Conservation (phyloP, 2,797 vertebrate species). For the Sebastes kiyomatsui region DNA sequence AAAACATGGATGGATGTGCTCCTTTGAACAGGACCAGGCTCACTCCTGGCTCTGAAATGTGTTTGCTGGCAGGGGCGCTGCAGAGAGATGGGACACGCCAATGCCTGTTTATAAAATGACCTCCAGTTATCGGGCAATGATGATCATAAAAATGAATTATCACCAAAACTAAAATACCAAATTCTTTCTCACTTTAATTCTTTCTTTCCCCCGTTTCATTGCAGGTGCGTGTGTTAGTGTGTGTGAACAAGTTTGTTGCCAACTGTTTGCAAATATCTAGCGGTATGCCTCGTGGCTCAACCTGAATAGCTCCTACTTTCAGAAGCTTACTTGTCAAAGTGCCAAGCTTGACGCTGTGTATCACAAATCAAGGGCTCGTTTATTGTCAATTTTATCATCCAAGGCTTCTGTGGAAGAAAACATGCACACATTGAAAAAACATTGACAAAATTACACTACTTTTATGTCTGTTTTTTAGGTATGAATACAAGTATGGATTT, state of each 20-base stretch:
- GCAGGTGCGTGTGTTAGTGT: background rate
- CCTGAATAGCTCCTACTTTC: constrained; percentile 1
- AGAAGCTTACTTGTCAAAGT: constrained; percentile 10
- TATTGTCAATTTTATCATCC: constrained; percentile 32
- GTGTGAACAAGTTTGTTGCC: background rate
- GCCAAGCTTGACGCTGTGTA: background rate
- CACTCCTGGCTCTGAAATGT: constrained; percentile 41
- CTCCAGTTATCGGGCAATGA: constrained; percentile 5
- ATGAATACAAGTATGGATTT: constrained; percentile 6
- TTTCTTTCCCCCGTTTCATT: background rate
- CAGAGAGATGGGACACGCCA: background rate
- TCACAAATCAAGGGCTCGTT: constrained; percentile 18
- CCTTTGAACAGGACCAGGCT: constrained; percentile 56
- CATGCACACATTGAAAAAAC: constrained; percentile 20
- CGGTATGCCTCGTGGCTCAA: background rate
- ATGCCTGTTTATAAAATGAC: constrained; percentile 28
- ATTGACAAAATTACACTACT: constrained; percentile 14
- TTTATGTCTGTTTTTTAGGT: background rate
- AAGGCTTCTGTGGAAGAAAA: constrained; percentile 21
- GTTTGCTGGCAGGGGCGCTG: constrained; percentile 11
- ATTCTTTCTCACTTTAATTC: background rate
- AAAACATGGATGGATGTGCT: constrained; percentile 48
- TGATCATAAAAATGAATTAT: constrained; percentile 17
- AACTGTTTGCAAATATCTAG: constrained; percentile 7
- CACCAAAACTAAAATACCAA: background rate